Conservation (phyloP, 2,797 vertebrate genomes). For the Ciconia nigra region DNA sequence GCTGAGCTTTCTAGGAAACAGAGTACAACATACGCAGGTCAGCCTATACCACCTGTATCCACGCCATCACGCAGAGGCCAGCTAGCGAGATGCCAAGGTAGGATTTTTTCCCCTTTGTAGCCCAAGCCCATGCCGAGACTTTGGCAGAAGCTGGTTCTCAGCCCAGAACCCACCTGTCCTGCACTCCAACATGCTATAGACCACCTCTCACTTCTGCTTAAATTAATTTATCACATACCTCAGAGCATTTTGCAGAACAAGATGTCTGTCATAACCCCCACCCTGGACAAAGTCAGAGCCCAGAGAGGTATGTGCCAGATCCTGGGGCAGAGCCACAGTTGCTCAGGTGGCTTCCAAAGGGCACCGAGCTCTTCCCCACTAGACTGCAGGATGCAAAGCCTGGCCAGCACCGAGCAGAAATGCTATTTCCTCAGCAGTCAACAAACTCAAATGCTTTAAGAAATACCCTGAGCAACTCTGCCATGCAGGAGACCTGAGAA, state of each 20-base stretch:
- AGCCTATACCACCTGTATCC: not conserved
- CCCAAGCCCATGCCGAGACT: not conserved
- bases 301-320: fast-evolving
- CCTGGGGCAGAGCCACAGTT: not conserved
- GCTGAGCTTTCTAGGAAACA: not conserved
- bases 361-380: not conserved
- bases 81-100: too few species aligned
- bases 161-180: not conserved
- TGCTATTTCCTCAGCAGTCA: not conserved
- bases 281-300: not conserved
- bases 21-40: too few species aligned
- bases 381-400: not conserved
- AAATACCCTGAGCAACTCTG: not conserved
- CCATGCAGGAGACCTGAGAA: not conserved
- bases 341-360: not conserved
- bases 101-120: not conserved
- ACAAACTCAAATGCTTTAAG: not conserved
- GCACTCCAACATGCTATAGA: not conserved
- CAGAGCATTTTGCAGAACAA: not conserved
- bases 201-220: not conserved
- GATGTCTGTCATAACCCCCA: not conserved
- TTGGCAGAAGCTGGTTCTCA: not conserved
- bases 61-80: not conserved
- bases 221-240: too few species aligned
- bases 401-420: not conserved